phyloP scores from a whole-genome alignment of 2,113 vertebrate genomes.

The Tapirus terrestris region DNA sequence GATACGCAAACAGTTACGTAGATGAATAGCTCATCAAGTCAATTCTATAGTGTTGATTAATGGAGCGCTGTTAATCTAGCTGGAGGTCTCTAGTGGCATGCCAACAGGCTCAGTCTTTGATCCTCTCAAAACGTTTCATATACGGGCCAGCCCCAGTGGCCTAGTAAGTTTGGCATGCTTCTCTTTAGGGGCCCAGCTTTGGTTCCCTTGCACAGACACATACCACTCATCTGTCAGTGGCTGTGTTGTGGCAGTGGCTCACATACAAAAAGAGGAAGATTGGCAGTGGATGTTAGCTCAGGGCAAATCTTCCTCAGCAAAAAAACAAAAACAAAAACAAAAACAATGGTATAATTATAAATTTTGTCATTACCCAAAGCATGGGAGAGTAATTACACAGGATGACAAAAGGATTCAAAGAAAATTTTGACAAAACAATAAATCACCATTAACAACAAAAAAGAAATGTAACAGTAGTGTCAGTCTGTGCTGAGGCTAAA shows the following conservation, averaged over 20 bases:
- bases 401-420: neutral
- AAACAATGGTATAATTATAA: neutral
- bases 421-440: conserved; percentile 43
- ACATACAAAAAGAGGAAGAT: too few relatives aligned
- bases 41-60: neutral
- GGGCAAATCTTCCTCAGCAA: too few relatives aligned
- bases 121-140: neutral
- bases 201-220: too few relatives aligned
- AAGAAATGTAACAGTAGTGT: neutral
- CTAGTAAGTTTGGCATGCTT: too few relatives aligned
- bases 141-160: neutral
- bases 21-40: conserved; percentile 35
- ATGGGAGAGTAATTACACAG: neutral
- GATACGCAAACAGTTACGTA: neutral
- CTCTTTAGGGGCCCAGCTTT: too few relatives aligned
- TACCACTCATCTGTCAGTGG: too few relatives aligned
- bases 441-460: neutral
- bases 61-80: neutral
- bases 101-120: neutral
- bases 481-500: neutral
- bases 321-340: too few relatives aligned
- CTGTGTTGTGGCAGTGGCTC: too few relatives aligned
- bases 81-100: neutral
- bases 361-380: neutral
- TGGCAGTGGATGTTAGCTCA: too few relatives aligned